Conservation (phyloP, 2,797 vertebrate genomes). For the Melopsittacus undulatus region DNA sequence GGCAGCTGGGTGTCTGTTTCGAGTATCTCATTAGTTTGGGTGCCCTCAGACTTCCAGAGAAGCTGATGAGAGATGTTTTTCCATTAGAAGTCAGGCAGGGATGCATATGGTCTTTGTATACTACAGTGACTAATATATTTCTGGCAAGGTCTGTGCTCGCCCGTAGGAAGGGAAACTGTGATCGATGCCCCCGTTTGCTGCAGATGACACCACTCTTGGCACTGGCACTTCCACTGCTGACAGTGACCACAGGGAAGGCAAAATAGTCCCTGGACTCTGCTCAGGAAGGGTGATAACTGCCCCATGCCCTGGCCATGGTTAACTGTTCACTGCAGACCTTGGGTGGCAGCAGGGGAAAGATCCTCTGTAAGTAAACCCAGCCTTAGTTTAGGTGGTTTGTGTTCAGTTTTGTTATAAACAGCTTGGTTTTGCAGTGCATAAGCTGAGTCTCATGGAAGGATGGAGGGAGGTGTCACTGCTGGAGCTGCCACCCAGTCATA, state of each 20-base stretch:
- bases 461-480: neutral
- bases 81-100: conserved; percentile 11
- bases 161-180: conserved; percentile 50
- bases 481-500: neutral
- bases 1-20: neutral
- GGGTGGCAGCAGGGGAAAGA: neutral
- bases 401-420: neutral
- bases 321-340: neutral
- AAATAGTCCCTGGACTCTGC: conserved; percentile 34
- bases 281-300: neutral
- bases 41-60: conserved; percentile 18
- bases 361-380: neutral
- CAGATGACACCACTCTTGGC: conserved; percentile 52
- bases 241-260: neutral
- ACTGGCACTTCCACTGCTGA: neutral
- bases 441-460: neutral
- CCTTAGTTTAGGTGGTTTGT: neutral
- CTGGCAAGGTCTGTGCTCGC: conserved; percentile 21
- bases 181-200: conserved; percentile 37
- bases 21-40: neutral
- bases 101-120: conserved; percentile 54
- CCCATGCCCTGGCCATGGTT: neutral
- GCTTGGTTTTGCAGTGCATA: neutral
- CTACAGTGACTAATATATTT: conserved; percentile 59
- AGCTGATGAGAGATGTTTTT: conserved; percentile 27